Base-by-base conservation (phyloP, 2,888 invertebrate species). In the Desoria tigrina region DNA sequence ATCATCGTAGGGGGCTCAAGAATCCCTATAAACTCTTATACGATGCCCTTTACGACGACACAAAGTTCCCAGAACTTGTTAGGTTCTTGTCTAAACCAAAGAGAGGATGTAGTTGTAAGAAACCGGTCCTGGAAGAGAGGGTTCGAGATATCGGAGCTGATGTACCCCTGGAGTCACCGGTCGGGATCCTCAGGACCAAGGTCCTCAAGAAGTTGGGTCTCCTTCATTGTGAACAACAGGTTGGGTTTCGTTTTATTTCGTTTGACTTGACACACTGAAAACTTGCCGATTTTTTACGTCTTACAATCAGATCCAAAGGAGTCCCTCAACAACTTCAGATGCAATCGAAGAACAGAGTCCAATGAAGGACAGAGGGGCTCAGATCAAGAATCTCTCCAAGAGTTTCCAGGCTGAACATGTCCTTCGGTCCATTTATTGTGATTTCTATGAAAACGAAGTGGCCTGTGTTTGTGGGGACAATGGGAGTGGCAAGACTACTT, bases 391-490 rank as follows among this genome's bases (percentile, higher is more conserved):
- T 23, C 2, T 66, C 6, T 49, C 59, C 1, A 62, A 62, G 27
- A 62, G 62, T 2, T 66, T 55, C 21, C 54, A 66, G 45, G 54
- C 59, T 4, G 59, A 66, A 16, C 27, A 42, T 1, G 55, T 66
- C n/a, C 42, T 66, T 7, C 53, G 32, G 26, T 24, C 42, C 16
- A 16, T 66, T 18, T 54, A 37, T n/a, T 66, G 66, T 62, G 62
- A 66, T 32, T 66, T 66, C 54, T 62, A 62, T 27, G 54, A 53
- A 23, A 59, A 59, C 39, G 66, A 66, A 59, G 62, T 66, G 28
- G 57, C 66, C n/a, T 62, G 58, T 27, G 16, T 66, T 37, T 42
- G 61, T 16, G 66, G 66, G 14, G 59, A 62, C 3, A 59, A 27
- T 50, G 65, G 58, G 1, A 54, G 45, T 27, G 66, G 66, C 21